Evolutionary conservation across 2,113 vertebrate genomes (phyloP).

Genomic region (Campylomormyrus tamandua): DNA sequence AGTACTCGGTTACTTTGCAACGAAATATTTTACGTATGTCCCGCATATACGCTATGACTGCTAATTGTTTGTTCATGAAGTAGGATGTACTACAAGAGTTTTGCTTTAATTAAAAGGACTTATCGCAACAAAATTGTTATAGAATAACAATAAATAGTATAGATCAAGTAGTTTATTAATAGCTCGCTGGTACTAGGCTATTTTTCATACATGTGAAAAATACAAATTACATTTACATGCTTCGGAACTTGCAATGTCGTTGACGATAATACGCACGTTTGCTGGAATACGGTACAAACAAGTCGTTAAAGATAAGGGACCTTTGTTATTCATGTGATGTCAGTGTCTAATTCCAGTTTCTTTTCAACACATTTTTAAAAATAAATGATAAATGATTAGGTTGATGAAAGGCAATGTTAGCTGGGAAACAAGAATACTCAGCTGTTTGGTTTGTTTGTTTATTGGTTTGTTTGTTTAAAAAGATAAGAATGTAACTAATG

Average conservation of each 20-base stretch:
- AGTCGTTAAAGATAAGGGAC: background rate
- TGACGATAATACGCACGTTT: too few relatives aligned
- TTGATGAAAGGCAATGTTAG: background rate
- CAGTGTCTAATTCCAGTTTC: background rate
- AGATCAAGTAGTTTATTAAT: background rate
- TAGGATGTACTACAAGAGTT: background rate
- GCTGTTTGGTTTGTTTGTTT: background rate
- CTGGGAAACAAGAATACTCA: background rate
- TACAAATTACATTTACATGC: background rate
- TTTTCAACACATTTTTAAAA: background rate
- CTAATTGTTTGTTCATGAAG: background rate
- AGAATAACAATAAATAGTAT: background rate
- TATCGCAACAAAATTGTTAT: background rate
- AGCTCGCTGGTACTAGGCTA: background rate
- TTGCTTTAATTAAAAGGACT: background rate
- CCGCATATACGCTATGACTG: background rate
- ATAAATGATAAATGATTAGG: background rate
- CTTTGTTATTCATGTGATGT: background rate
- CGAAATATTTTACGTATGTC: background rate
- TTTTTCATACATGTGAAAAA: background rate
- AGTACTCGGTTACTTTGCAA: background rate
- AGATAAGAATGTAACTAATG: background rate
- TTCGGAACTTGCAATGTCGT: background rate
- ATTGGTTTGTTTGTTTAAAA: background rate
- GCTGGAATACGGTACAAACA: background rate